Percentiles rank a stretch among this genome's conserved stretches.
Conservation (phyloP, 2,113 vertebrate species). For the Pelusios castaneus region DNA sequence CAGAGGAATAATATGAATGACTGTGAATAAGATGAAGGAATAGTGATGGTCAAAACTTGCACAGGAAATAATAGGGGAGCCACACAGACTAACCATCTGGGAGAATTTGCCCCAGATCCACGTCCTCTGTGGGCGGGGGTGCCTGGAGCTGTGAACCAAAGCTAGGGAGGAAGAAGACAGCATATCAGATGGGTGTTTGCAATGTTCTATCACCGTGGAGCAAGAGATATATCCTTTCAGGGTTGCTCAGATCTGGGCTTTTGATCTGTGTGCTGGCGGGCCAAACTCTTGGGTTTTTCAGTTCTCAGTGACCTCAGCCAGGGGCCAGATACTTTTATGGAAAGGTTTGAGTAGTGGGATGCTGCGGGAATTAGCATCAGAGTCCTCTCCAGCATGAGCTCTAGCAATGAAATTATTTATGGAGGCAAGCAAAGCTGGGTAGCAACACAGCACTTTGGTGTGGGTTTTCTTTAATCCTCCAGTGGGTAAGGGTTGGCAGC, state of each 20-base stretch:
- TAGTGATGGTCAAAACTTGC: background rate
- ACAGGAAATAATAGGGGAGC: background rate
- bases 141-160: background rate
- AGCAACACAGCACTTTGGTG: background rate
- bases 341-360: background rate
- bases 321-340: background rate
- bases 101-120: background rate
- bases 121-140: background rate
- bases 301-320: background rate
- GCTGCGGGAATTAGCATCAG: background rate
- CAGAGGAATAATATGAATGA: background rate
- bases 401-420: background rate
- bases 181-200: background rate
- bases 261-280: background rate
- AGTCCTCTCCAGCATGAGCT: background rate
- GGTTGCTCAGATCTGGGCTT: background rate
- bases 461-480: background rate
- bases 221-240: background rate
- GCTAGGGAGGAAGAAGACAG: background rate
- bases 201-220: background rate
- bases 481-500: background rate
- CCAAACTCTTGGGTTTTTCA: background rate
- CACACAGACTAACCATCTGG: background rate
- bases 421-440: background rate
- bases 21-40: background rate